A percentile compares a stretch with the other conserved stretches of the same genome.
phyloP scores from a whole-genome alignment of 2,113 vertebrate species.

The Solea solea region DNA sequence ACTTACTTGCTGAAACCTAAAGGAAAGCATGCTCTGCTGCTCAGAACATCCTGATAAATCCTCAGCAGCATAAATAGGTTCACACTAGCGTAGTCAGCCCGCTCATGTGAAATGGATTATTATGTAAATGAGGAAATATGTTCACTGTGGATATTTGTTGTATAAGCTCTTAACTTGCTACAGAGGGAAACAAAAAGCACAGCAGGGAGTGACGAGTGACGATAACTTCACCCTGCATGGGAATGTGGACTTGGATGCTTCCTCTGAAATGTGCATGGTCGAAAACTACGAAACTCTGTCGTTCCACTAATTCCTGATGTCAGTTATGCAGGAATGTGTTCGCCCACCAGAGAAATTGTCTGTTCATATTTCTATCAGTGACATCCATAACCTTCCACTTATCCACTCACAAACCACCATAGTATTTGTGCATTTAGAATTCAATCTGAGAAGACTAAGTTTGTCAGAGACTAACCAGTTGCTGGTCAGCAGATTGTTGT shows the following conservation, averaged over 20 bases:
- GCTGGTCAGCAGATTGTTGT: too few species aligned
- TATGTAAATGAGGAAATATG: neutral
- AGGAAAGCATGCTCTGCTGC: neutral
- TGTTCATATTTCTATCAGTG: too few species aligned
- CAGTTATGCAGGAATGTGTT: too few species aligned
- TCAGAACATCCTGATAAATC: neutral
- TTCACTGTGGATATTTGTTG: neutral
- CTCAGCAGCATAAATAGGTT: neutral
- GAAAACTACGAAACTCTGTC: neutral
- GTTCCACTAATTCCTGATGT: neutral
- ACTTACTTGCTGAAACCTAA: neutral
- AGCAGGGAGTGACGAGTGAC: neutral
- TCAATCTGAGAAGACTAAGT: too few species aligned
- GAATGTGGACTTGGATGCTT: neutral
- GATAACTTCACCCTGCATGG: neutral
- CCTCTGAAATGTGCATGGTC: neutral
- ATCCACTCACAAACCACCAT: too few species aligned
- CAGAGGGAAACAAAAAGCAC: neutral
- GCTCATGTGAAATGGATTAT: slow-evolving; percentile 3
- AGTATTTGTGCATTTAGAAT: too few species aligned
- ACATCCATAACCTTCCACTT: too few species aligned
- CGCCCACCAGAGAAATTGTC: too few species aligned
- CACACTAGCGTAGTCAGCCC: neutral
- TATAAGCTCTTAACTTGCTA: neutral
- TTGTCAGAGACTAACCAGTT: too few species aligned